Conservation (phyloP, 2,113 vertebrate species). For the Alligator mississippiensis region DNA sequence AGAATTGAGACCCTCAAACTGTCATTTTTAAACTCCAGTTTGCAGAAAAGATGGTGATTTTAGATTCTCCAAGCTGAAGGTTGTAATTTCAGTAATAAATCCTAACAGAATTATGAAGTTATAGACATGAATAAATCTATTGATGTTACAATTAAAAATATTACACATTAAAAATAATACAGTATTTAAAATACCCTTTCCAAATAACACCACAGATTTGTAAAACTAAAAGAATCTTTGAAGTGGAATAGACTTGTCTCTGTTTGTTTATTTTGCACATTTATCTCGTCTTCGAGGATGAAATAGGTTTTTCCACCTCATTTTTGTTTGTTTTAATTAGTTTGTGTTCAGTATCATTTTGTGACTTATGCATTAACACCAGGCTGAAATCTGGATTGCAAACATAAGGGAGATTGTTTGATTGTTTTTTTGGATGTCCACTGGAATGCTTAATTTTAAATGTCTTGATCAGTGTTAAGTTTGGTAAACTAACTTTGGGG, state of each 20-base stretch:
- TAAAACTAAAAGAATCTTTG: background rate
- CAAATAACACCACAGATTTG: background rate
- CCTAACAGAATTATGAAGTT: background rate
- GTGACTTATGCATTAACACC: background rate
- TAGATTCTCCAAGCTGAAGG: background rate
- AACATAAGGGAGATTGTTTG: background rate
- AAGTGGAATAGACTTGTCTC: slow-evolving; percentile 2
- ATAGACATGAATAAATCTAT: background rate
- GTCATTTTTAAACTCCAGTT: background rate
- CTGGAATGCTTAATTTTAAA: background rate
- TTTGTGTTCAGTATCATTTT: background rate
- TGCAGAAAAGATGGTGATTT: background rate
- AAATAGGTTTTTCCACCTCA: background rate
- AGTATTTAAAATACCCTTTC: background rate
- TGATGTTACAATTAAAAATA: background rate
- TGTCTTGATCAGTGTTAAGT: background rate
- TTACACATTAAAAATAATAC: background rate
- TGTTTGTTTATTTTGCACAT: background rate
- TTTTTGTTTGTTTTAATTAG: background rate
- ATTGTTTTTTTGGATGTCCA: background rate
- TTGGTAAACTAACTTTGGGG: background rate
- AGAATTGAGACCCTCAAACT: background rate
- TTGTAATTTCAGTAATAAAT: background rate
- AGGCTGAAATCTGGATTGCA: background rate
- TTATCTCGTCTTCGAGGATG: background rate